Conservation (phyloP, 2,888 invertebrate genomes). For the Ophioninae sp. region DNA sequence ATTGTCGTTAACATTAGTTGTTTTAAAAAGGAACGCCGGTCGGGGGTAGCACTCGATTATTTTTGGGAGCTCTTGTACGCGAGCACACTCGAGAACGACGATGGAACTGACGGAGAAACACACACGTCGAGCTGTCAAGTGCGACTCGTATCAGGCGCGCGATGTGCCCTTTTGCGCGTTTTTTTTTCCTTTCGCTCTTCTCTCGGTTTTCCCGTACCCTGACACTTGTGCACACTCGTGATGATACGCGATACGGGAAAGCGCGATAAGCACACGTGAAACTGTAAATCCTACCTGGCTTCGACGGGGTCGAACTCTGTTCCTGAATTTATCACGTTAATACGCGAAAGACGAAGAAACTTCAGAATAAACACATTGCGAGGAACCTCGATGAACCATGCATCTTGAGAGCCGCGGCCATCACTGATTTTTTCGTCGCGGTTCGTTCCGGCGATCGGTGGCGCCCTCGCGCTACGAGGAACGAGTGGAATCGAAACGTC, state of each 20-base stretch:
- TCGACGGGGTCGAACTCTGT: neutral
- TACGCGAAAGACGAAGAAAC: slow-evolving; percentile 35
- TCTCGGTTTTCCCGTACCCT: slow-evolving; percentile 8
- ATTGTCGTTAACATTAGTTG: neutral
- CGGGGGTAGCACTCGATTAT: slow-evolving; percentile 22
- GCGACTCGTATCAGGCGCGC: slow-evolving; percentile 38
- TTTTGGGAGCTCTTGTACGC: slow-evolving; percentile 26
- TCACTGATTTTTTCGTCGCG: slow-evolving; percentile 72
- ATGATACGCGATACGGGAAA: neutral
- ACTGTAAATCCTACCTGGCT: slow-evolving; percentile 42
- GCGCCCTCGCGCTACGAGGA: slow-evolving; percentile 79
- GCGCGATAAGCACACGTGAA: neutral
- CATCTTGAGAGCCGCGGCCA: slow-evolving; percentile 74
- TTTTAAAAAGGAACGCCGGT: neutral
- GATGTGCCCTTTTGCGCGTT: slow-evolving; percentile 31
- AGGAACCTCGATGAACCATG: slow-evolving; percentile 67
- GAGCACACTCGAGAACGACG: slow-evolving; percentile 14
- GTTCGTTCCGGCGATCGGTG: slow-evolving; percentile 83
- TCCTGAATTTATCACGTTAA: neutral
- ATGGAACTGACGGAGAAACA: slow-evolving; percentile 9
- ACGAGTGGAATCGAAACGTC: slow-evolving; percentile 19
- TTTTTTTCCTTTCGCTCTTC: slow-evolving; percentile 8
- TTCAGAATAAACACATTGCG: slow-evolving; percentile 70
- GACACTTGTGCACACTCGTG: slow-evolving; percentile 18
- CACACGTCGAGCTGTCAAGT: slow-evolving; percentile 57